These are phyloP conservation scores for Heliconius hortense DNA, from an alignment of 2,888 invertebrate species.

Conservation along the genomic window DNA sequence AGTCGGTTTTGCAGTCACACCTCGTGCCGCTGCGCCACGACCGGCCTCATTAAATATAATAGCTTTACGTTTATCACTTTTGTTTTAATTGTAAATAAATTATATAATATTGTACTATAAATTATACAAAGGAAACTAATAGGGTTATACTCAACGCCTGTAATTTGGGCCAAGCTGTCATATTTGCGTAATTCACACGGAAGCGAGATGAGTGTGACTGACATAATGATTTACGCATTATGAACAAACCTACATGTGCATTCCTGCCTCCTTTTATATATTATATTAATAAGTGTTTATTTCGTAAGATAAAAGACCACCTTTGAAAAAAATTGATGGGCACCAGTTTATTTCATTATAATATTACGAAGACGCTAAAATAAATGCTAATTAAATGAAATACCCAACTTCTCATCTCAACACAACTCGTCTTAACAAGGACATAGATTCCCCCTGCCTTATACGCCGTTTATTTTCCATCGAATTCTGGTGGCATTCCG, in stretches of 20 bases:
- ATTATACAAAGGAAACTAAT: background rate
- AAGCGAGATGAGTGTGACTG: slow-evolving; percentile 60
- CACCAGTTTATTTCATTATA: background rate
- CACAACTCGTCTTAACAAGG: no score
- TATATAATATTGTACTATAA: background rate
- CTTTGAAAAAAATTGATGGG: background rate
- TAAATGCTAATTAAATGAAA: background rate
- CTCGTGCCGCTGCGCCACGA: no score
- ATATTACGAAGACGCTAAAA: background rate
- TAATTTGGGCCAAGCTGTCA: slow-evolving; percentile 42
- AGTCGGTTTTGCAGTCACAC: no score
- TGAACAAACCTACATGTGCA: slow-evolving; percentile 37
- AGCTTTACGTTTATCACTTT: no score
- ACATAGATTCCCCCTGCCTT: no score
- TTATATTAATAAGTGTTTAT: background rate
- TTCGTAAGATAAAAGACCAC: background rate
- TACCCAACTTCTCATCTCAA: no score
- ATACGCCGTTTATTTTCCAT: no score
- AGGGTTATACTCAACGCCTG: background rate
- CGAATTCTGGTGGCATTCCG: no score
- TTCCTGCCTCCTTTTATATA: slow-evolving; percentile 4
- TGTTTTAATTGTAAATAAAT: no score
- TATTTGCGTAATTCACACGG: slow-evolving; percentile 68
- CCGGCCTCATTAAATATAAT: no score
- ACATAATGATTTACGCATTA: slow-evolving; percentile 60